Evolutionary conservation across 2,797 vertebrate species (phyloP).

Genomic region (Helostoma temminkii): DNA sequence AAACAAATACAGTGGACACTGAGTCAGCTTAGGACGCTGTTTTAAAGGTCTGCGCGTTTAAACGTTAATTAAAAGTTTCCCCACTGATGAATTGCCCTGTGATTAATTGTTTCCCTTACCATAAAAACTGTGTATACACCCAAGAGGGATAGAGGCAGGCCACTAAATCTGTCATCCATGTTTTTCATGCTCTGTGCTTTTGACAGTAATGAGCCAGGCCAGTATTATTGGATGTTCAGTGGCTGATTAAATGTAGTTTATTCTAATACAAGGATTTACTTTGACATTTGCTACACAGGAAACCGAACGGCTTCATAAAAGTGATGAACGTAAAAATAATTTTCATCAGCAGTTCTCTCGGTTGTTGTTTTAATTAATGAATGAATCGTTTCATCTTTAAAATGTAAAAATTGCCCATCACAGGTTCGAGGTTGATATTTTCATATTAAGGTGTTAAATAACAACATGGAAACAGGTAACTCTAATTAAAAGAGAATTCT

Average conservation of each 20-base stretch:
- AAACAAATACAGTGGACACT: constrained; percentile 47
- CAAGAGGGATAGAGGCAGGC: constrained; percentile 58
- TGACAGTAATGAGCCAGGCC: constrained; percentile 76
- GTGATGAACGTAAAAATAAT: constrained; percentile 29
- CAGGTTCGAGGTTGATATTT: not conserved
- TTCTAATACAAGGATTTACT: constrained; percentile 71
- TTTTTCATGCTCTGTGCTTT: constrained; percentile 74
- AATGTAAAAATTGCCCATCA: not conserved
- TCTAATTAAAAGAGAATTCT: constrained; percentile 12
- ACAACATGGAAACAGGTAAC: not conserved
- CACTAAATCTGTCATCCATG: constrained; percentile 78
- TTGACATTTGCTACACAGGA: constrained; percentile 65
- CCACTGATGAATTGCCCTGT: constrained; percentile 87
- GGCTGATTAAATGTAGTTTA: constrained; percentile 78
- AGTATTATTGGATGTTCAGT: constrained; percentile 74
- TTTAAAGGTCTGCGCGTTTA: constrained; percentile 83
- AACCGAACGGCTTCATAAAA: constrained; percentile 45
- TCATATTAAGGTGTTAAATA: not conserved
- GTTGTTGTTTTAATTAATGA: constrained; percentile 35
- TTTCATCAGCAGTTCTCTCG: constrained; percentile 28
- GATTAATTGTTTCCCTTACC: constrained; percentile 87
- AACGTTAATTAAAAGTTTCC: constrained; percentile 90
- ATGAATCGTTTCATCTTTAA: not conserved
- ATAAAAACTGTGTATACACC: constrained; percentile 71
- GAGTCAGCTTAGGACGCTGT: constrained; percentile 48